Evolutionary conservation across 2,888 invertebrate genomes (phyloP).

Genomic region (Luperina nickerlii): DNA sequence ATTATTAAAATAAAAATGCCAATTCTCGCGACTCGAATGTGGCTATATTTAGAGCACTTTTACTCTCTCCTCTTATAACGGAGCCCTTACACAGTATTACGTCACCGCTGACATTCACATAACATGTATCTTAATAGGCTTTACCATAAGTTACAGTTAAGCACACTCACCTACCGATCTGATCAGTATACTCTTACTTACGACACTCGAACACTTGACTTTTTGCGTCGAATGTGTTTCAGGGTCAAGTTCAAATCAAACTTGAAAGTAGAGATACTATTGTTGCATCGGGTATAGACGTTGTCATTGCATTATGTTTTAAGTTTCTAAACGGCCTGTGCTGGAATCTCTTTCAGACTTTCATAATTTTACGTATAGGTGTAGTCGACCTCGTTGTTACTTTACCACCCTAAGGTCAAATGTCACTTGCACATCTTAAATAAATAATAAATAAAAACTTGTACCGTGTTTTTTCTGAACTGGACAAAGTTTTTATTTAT

Average conservation of each 20-base stretch:
- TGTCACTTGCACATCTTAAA: too few species aligned
- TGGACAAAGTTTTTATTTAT: too few species aligned
- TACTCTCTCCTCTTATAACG: conserved; percentile 23
- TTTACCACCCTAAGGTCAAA: too few species aligned
- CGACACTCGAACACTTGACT: conserved; percentile 2
- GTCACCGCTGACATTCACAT: conserved; percentile 36
- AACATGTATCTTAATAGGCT: conserved; percentile 1
- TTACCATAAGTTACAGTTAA: conserved; percentile 20
- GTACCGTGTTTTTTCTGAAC: too few species aligned
- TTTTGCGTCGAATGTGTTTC: background rate
- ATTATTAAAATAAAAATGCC: background rate
- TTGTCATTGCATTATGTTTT: background rate
- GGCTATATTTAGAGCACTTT: conserved; percentile 29
- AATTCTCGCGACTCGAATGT: background rate
- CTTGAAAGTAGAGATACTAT: background rate
- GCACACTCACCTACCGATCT: conserved; percentile 10
- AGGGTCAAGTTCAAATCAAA: conserved; percentile 11
- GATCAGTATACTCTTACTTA: conserved; percentile 19
- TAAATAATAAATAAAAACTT: too few species aligned
- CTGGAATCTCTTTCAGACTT: too few species aligned
- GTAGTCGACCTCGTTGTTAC: too few species aligned
- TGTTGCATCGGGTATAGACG: background rate
- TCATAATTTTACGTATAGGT: background rate
- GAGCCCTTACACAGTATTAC: background rate
- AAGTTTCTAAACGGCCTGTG: background rate